Evolutionary conservation across 2,797 vertebrate species (phyloP).

Genomic region (Setipinna tenuifilis): DNA sequence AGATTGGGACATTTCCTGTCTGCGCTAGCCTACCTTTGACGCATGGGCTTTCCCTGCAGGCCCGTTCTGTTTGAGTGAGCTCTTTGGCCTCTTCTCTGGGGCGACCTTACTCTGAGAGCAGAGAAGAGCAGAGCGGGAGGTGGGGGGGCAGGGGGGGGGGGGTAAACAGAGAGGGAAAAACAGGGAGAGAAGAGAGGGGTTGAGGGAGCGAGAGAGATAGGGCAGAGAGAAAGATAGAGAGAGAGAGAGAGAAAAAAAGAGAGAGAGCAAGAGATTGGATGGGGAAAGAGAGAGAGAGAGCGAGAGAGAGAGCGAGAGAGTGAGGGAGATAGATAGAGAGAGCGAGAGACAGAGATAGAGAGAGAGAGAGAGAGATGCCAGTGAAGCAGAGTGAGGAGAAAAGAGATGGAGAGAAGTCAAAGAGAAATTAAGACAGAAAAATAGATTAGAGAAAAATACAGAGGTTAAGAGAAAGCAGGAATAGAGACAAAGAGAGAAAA

Average conservation of each 20-base stretch:
- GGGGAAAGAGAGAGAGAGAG: neutral
- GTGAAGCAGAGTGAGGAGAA: neutral
- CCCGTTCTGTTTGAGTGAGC: constrained; percentile 70
- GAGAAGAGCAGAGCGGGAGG: neutral
- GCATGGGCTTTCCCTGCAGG: constrained; percentile 69
- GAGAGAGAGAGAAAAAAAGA: neutral
- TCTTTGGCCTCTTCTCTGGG: constrained; percentile 68
- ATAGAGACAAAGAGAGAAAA: neutral
- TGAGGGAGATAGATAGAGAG: neutral
- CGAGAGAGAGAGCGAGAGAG: neutral
- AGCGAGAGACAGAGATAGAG: neutral
- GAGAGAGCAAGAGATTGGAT: neutral
- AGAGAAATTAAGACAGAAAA: neutral
- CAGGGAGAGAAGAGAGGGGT: neutral
- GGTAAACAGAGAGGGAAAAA: neutral
- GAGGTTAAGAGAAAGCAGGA: neutral
- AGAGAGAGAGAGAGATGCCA: neutral
- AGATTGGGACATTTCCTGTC: neutral
- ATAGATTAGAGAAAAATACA: neutral
- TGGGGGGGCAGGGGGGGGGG: neutral
- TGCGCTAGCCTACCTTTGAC: constrained; percentile 64
- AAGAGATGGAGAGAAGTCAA: neutral
- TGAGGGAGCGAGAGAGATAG: neutral
- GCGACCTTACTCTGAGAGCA: constrained; percentile 53
- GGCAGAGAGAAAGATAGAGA: neutral